Conservation (phyloP, 2,888 invertebrate genomes). For the Eupithecia inturbata region DNA sequence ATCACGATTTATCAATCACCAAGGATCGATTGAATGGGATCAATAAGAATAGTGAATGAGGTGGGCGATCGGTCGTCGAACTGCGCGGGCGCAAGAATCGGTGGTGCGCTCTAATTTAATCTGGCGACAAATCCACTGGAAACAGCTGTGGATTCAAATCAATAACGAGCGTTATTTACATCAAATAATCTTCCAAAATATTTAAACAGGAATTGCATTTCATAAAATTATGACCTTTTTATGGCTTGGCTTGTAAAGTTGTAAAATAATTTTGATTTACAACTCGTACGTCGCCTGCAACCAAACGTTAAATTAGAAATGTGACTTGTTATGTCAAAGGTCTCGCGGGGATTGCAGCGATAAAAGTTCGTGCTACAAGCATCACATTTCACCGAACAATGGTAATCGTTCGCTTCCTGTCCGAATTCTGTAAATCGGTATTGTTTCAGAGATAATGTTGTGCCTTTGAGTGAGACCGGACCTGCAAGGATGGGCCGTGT, state of each 20-base stretch:
- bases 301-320: slow-evolving; percentile 29
- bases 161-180: slow-evolving; percentile 9
- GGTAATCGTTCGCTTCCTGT: slow-evolving; percentile 13
- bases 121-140: slow-evolving; percentile 75
- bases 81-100: slow-evolving; percentile 80
- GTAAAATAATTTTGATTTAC: slow-evolving; percentile 58
- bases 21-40: slow-evolving; percentile 80
- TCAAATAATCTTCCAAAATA: slow-evolving; percentile 51
- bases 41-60: slow-evolving; percentile 73
- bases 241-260: slow-evolving; percentile 38
- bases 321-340: slow-evolving; percentile 54
- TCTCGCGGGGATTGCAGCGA: slow-evolving; percentile 28
- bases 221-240: slow-evolving; percentile 53
- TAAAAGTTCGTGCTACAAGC: slow-evolving; percentile 9
- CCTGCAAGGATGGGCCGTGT: slow-evolving; percentile 78
- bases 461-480: slow-evolving; percentile 62
- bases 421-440: slow-evolving; percentile 11
- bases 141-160: slow-evolving; percentile 40
- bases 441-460: slow-evolving; percentile 31
- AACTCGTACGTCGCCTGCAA: slow-evolving; percentile 34
- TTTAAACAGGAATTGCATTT: slow-evolving; percentile 57
- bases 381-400: slow-evolving; percentile 16
- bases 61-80: slow-evolving; percentile 84
- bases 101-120: slow-evolving; percentile 80
- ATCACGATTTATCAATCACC: slow-evolving; percentile 73